These are phyloP conservation scores for Epinephelus lanceolatus DNA, from an alignment of 2,113 vertebrate genomes.

Conservation along the genomic window DNA sequence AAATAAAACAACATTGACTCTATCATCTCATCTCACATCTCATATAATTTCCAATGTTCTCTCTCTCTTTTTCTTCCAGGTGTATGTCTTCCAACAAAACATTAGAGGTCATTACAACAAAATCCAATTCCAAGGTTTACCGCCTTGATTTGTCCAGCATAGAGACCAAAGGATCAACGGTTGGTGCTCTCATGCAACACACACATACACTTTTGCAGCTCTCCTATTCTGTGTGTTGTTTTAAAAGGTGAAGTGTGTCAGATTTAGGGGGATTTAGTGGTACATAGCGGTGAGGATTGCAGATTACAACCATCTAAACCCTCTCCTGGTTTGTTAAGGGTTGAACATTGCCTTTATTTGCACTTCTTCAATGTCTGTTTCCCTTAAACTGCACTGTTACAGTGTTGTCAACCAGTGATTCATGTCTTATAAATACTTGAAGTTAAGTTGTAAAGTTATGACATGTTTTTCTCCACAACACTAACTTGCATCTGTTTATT, in stretches of 20 bases:
- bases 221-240: neutral
- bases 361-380: neutral
- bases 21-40: no score
- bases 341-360: neutral
- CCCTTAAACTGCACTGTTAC: neutral
- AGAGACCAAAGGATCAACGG: constrained; percentile 11
- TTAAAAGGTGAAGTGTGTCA: neutral
- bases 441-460: neutral
- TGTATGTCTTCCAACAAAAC: constrained; percentile 44
- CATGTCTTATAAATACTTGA: neutral
- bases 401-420: neutral
- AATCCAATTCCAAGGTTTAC: constrained; percentile 60
- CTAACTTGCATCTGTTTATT: neutral
- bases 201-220: neutral
- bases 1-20: neutral
- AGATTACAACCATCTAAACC: no score
- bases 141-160: constrained; percentile 60
- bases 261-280: no score
- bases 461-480: neutral
- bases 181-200: constrained; percentile 49
- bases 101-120: constrained; percentile 50
- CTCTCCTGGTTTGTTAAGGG: no score
- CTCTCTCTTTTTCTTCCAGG: constrained; percentile 54
- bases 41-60: neutral
- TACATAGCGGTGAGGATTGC: no score